These are phyloP conservation scores for Percopsis transmontana DNA, from an alignment of 2,113 vertebrate genomes.

Conservation along the genomic window DNA sequence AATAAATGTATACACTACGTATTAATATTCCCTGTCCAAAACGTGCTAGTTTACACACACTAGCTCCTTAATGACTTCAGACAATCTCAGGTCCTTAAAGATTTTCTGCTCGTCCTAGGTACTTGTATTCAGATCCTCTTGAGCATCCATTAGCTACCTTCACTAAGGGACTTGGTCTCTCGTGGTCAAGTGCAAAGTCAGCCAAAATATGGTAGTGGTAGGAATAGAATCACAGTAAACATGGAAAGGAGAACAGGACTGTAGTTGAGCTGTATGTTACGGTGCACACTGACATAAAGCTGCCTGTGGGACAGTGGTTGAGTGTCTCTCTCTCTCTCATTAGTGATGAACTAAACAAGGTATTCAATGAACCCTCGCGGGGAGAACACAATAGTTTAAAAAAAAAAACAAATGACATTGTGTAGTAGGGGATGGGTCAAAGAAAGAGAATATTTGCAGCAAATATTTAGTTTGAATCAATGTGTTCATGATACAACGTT, in stretches of 20 bases:
- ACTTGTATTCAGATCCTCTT: background rate
- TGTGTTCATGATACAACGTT: no score
- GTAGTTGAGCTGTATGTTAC: constrained; percentile 17
- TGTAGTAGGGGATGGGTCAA: no score
- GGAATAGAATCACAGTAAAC: background rate
- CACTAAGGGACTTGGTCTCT: background rate
- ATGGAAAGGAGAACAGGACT: background rate
- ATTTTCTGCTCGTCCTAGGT: background rate
- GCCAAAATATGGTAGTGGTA: background rate
- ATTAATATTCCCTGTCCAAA: background rate
- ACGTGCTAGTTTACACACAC: background rate
- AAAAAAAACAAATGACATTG: no score
- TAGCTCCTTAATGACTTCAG: background rate
- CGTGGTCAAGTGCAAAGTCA: background rate
- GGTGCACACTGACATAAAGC: no score
- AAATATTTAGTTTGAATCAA: no score
- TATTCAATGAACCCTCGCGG: constrained; percentile 30
- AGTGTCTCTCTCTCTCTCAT: constrained; percentile 55
- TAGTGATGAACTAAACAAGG: constrained; percentile 62
- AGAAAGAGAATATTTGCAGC: no score
- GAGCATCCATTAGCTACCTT: background rate
- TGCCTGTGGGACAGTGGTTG: constrained; percentile 40
- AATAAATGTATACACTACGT: no score
- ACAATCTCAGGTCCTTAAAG: background rate
- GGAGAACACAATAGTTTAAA: constrained; percentile 11